Conservation (phyloP, 2,888 invertebrate species). For the Chydorus sphaericus region DNA sequence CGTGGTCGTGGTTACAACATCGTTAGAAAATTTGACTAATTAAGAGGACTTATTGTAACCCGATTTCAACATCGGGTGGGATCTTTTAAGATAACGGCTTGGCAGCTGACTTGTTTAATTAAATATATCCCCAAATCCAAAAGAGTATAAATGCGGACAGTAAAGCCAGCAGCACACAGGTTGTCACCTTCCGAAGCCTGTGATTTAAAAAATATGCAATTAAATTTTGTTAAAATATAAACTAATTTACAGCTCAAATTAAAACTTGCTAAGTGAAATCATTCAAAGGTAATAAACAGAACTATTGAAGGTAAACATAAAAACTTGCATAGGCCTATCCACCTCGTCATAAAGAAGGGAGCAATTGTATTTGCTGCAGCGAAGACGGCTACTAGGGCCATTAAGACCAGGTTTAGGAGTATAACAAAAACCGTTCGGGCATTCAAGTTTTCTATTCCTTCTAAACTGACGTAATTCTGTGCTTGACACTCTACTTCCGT, state of each 20-base stretch:
- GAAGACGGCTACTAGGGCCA: conserved; percentile 77
- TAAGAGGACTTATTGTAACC: no score
- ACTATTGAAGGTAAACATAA: no score
- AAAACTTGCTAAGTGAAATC: conserved; percentile 9
- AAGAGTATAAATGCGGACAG: conserved; percentile 68
- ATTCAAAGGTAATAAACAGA: no score
- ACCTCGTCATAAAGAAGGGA: conserved; percentile 88
- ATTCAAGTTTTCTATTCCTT: conserved; percentile 75
- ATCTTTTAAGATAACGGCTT: neutral
- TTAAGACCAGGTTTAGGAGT: conserved; percentile 84
- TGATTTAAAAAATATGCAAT: no score
- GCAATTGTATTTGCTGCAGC: conserved; percentile 86
- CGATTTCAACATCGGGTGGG: neutral
- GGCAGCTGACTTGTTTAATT: conserved; percentile 53
- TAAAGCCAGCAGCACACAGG: conserved; percentile 62
- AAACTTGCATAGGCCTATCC: no score
- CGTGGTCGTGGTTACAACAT: no score
- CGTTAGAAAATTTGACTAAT: no score
- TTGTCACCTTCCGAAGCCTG: conserved; percentile 75
- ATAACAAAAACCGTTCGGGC: conserved; percentile 84
- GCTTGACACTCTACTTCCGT: conserved; percentile 79
- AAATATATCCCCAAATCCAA: conserved; percentile 65
- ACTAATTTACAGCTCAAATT: no score
- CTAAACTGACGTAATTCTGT: conserved; percentile 70
- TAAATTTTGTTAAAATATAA: neutral